phyloP scores from a whole-genome alignment of 2,888 invertebrate genomes.

The Gerris lacustris region DNA sequence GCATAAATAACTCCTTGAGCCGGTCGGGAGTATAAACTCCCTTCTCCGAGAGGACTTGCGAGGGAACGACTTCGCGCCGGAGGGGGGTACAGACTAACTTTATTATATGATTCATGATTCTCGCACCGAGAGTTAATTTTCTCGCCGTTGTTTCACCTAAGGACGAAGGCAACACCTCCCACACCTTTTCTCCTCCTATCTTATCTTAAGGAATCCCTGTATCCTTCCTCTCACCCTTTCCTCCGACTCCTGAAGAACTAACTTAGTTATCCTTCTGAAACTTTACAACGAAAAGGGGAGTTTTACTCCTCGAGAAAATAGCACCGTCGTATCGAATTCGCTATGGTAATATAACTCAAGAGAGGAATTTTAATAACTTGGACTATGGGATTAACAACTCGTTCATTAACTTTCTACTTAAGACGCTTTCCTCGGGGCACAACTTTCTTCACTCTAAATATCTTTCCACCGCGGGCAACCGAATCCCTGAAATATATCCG shows the following conservation, averaged over 20 bases:
- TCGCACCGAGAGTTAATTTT: conserved; percentile 22
- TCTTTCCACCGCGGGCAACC: too few species aligned
- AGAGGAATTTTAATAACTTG: neutral
- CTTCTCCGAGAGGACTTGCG: neutral
- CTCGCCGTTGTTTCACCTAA: neutral
- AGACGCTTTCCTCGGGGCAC: neutral
- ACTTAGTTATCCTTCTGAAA: neutral
- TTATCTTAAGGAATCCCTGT: neutral
- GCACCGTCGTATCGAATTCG: neutral
- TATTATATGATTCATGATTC: conserved; percentile 27
- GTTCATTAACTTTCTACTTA: conserved; percentile 3
- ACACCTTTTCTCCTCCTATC: neutral
- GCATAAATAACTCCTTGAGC: conserved; percentile 23
- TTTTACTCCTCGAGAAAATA: too few species aligned
- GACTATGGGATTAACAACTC: neutral
- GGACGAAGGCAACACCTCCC: too few species aligned
- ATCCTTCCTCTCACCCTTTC: neutral
- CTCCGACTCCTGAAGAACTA: neutral
- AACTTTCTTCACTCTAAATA: too few species aligned
- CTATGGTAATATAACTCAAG: neutral
- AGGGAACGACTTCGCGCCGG: neutral
- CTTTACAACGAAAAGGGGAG: too few species aligned
- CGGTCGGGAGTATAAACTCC: neutral
- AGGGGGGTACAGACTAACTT: conserved; percentile 18
- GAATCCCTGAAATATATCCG: too few species aligned